phyloP scores from a whole-genome alignment of 2,797 vertebrate species.

The Parauchenoglanis punctatus region DNA sequence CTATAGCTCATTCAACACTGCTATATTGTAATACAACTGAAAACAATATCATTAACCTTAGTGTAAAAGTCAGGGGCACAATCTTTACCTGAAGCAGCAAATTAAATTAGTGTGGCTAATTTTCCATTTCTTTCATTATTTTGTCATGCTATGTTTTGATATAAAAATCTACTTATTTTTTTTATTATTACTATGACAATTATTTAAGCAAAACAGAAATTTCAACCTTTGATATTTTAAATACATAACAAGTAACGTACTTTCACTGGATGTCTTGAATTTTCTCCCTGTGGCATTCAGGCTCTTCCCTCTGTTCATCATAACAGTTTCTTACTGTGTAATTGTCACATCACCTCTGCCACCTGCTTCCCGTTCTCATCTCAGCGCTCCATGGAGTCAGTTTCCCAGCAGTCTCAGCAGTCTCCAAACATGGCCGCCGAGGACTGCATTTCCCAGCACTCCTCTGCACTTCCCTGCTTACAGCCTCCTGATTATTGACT shows the following conservation, averaged over 20 bases:
- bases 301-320: neutral
- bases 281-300: neutral
- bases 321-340: neutral
- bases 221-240: neutral
- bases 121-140: neutral
- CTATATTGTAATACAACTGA: neutral
- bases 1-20: neutral
- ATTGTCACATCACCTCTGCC: too few relatives aligned
- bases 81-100: neutral
- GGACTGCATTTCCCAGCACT: too few relatives aligned
- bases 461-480: too few relatives aligned
- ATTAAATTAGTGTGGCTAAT: neutral
- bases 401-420: too few relatives aligned
- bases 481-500: too few relatives aligned
- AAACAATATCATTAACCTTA: neutral
- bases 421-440: too few relatives aligned
- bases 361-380: too few relatives aligned
- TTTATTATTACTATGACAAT: neutral
- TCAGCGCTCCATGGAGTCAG: too few relatives aligned
- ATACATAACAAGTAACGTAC: neutral
- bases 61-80: neutral
- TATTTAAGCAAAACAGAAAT: neutral
- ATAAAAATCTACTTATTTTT: neutral
- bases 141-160: neutral
- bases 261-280: neutral